These are phyloP conservation scores for Aphrophora alni DNA, from an alignment of 2,888 invertebrate genomes.

Conservation along the genomic window DNA sequence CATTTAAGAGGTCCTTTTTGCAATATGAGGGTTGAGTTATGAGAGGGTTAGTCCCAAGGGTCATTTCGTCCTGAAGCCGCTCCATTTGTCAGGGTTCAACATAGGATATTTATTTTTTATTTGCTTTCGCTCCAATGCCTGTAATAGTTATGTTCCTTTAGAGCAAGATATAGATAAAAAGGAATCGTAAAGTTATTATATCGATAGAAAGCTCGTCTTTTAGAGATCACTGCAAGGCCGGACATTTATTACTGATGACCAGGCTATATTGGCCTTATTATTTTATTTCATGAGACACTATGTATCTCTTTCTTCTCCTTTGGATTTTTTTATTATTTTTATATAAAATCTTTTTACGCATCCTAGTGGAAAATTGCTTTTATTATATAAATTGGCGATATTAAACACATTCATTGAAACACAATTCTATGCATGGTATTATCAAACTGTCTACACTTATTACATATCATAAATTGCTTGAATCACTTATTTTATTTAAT, in stretches of 20 bases:
- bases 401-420: too few relatives aligned
- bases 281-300: background rate
- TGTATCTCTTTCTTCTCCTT: background rate
- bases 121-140: slow-evolving; percentile 1
- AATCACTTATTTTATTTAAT: too few relatives aligned
- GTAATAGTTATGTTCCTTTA: background rate
- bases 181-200: background rate
- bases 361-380: background rate
- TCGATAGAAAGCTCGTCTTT: slow-evolving; percentile 2
- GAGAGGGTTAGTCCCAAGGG: slow-evolving; percentile 2
- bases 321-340: background rate
- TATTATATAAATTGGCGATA: too few relatives aligned
- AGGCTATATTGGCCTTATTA: background rate
- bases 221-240: background rate
- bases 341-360: background rate
- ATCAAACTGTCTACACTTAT: too few relatives aligned
- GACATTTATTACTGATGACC: slow-evolving; percentile 9
- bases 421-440: too few relatives aligned
- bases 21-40: slow-evolving; percentile 6
- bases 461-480: too few relatives aligned
- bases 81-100: background rate
- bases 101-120: background rate
- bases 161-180: background rate
- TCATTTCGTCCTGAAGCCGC: background rate
- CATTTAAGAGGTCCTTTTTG: background rate